phyloP scores from a whole-genome alignment of 2,797 vertebrate species.

The Pseudocheirus occidentalis region DNA sequence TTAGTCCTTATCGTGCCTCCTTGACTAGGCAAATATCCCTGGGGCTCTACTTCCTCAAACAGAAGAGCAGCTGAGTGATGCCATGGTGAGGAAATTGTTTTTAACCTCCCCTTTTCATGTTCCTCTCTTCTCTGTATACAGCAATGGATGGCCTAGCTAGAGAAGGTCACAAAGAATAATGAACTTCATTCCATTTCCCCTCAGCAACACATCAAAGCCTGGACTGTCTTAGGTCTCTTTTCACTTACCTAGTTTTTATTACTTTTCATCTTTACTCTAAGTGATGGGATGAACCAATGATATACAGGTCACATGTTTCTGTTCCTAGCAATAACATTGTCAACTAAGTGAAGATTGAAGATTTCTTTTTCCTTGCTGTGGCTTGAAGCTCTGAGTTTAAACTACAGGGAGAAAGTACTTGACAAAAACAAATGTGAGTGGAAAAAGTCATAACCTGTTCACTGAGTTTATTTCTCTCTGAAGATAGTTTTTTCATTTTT shows the following conservation, averaged over 20 bases:
- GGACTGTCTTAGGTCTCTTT: background rate
- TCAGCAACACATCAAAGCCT: background rate
- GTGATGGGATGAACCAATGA: background rate
- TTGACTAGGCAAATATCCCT: background rate
- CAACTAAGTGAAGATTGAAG: background rate
- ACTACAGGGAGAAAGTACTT: background rate
- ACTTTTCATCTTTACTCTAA: conserved; percentile 4
- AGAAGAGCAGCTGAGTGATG: background rate
- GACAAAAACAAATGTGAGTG: conserved; percentile 23
- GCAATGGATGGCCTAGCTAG: background rate
- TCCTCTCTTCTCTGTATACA: background rate
- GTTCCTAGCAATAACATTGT: background rate
- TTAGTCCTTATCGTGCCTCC: background rate
- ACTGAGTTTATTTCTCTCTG: background rate
- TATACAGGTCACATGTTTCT: conserved; percentile 12
- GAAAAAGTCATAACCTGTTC: conserved; percentile 15
- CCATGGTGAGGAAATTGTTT: background rate
- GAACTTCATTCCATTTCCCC: background rate
- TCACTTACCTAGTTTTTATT: background rate
- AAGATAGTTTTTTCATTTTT: conserved; percentile 21
- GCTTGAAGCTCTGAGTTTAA: conserved; percentile 4
- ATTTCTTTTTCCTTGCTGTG: background rate
- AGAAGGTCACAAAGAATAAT: background rate
- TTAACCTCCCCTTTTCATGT: background rate
- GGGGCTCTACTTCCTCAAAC: background rate